phyloP scores from a whole-genome alignment of 2,113 vertebrate genomes.

The Dasyornis broadbenti region DNA sequence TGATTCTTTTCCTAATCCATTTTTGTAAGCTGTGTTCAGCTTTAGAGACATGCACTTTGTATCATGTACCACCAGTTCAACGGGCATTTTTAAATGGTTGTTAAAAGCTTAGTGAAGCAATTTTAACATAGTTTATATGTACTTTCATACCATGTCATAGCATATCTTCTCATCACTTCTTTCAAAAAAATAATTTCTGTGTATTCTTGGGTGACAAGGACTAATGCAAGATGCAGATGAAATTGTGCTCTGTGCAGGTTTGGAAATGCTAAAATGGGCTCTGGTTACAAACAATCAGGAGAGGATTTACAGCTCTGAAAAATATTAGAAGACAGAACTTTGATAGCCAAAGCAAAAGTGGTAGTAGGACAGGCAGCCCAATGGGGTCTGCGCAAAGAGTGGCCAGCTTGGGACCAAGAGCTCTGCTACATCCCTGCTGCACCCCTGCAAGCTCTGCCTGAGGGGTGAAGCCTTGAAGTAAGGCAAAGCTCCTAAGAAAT shows the following conservation, averaged over 20 bases:
- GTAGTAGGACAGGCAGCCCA: rapidly evolving
- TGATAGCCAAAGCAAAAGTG: not conserved
- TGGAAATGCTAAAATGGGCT: not conserved
- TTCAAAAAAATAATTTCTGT: not conserved
- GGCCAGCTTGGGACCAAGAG: not conserved
- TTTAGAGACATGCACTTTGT: not conserved
- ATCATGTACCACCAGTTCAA: not conserved
- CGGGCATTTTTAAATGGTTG: not conserved
- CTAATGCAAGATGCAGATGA: not conserved
- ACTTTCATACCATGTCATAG: not conserved
- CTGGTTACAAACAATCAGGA: rapidly evolving
- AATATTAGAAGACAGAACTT: not conserved
- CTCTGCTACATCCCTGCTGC: too few relatives aligned
- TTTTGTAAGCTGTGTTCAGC: not conserved
- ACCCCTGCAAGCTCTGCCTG: not conserved
- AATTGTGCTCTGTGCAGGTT: not conserved
- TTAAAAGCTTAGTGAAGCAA: not conserved
- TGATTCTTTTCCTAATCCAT: not conserved
- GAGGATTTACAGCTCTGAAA: not conserved
- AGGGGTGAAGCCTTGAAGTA: not conserved
- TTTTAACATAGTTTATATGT: not conserved
- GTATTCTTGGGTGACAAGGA: not conserved
- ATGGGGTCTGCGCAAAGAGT: rapidly evolving
- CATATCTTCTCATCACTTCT: not conserved
- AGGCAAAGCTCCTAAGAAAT: not conserved